Evolutionary conservation across 2,888 invertebrate genomes (phyloP), one percentile per base, ranked within the genome.

Genomic region (Leptopilina drosophilae): DNA sequence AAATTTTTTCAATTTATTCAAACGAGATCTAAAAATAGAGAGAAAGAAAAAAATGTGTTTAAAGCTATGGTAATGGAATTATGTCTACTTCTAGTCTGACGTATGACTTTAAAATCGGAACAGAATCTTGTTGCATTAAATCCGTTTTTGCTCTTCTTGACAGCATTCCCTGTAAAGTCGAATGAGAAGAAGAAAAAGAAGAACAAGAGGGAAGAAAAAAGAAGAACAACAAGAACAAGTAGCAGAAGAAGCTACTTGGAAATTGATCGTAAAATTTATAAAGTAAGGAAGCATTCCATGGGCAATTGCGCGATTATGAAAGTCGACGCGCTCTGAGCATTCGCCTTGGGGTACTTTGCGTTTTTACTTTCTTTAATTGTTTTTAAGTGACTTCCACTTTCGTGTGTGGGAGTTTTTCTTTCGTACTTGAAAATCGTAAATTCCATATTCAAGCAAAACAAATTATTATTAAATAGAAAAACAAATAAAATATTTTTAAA

Each of bases 241-340:
- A 59, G 59, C 20, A 64, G 11, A 14, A 66, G 56, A 73, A 56
- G 73, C 15, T 73, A 33, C n/a, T 56, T 56, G 56, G 14, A 56
- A 73, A 33, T 73, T 73, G 73, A 73, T 40, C 56, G 40, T 26
- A 73, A 56, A 73, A 8, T 14, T 73, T 56, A 59, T 73, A 59
- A 73, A 73, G 73, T 49, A 73, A 73, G 73, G 53, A 73, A 73
- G 56, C 56, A 9, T 73, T 73, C 56, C 56, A 56, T 73, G 73
- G 73, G 56, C 73, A 73, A 56, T 73, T 73, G 76, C 49, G 12
- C 49, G 49, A 26, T 64, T 64, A 76, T 76, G 76, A 76, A 76
- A 76, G 76, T 76, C 64, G 46, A 76, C 76, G 20, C 76, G 76
- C 76, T 64, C 76, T 14, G 64, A n/a, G 76, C 76, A 76, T 49